Percentiles rank a stretch among this genome's conserved stretches.
Evolutionary conservation across 2,888 invertebrate species (phyloP).

Genomic region (Scaeva pyrastri): DNA sequence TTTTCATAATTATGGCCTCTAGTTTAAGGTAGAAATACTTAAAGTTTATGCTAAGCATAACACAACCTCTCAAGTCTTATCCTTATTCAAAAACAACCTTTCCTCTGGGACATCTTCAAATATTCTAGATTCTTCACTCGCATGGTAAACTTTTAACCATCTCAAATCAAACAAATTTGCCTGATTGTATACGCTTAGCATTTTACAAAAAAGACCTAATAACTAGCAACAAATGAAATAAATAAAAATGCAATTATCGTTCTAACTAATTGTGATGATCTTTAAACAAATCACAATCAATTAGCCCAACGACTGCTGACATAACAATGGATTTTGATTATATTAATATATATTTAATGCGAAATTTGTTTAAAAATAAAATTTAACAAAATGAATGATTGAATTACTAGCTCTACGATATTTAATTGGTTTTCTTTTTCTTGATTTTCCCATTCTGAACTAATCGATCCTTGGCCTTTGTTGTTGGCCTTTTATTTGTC

Average conservation of each 20-base stretch:
- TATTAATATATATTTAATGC: slow-evolving; percentile 50
- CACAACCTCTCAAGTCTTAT: no score
- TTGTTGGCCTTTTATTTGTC: slow-evolving; percentile 52
- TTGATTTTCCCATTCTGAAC: slow-evolving; percentile 80
- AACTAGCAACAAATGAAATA: neutral
- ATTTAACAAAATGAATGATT: slow-evolving; percentile 3
- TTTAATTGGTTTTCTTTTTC: slow-evolving; percentile 76
- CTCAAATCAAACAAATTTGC: no score
- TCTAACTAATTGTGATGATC: neutral
- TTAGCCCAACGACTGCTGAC: slow-evolving; percentile 5
- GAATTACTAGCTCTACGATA: neutral
- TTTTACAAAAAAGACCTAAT: no score
- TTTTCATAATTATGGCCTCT: no score
- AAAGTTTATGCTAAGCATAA: no score
- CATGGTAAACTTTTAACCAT: no score
- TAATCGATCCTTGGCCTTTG: slow-evolving; percentile 76
- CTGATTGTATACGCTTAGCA: no score
- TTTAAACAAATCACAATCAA: neutral
- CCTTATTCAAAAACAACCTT: no score
- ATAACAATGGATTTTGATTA: neutral
- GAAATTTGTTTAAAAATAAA: slow-evolving; percentile 42
- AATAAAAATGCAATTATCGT: neutral
- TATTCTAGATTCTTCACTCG: no score
- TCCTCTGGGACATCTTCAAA: no score
- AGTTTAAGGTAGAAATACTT: no score